Base-by-base conservation (phyloP, 2,113 vertebrate species). In the Mastomys natalensis region DNA sequence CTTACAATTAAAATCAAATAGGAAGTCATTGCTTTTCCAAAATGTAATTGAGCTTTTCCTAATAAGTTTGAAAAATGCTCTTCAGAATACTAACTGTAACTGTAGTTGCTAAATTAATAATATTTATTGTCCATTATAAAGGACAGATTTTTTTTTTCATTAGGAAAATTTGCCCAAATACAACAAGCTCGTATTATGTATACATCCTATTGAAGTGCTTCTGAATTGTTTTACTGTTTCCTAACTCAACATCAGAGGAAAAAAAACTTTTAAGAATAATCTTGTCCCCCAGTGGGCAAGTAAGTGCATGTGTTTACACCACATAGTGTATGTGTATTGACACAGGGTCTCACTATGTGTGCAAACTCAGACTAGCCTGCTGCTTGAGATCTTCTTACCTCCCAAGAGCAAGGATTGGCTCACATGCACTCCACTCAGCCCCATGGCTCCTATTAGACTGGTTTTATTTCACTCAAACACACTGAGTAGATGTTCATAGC, bases 191-290 rank as follows among this genome's bases (percentile, higher is more conserved):
- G 93, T 84, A 72, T 94, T 60, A 94, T 84, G 66, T 94, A 51
- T 95, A 2, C 15, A 6, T 40, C 55, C 92, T 5, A 70, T 53
- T 82, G 24, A 80, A 95, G 73, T 53, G 77, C 29, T 97, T 92
- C 11, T 81, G 80, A 72, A 70, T 88, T 82, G 37, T 34, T 77
- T 93, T 66, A 76, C 45, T 77, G 7, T 87, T 90, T 84, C 55
- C 87, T 96, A 55, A 97, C 80, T 95, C 53, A 90, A 48, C 64
- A 64, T 84, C 88, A 93, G 91, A 82, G 78, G 89, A 90, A 37
- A 97, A 37, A 96, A 74, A 92, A 53, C 34, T 96, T 88, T 89
- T 90, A 89, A 86, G 94, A 88, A 60, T 80, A 80, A 78, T 76
- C 29, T 51, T 87, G 19, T 60, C 48, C 24, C 21, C 24, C 7